Evolutionary conservation across 2,888 invertebrate species (phyloP), one percentile per base, ranked within the genome.

Genomic region (Atherix ibis): DNA sequence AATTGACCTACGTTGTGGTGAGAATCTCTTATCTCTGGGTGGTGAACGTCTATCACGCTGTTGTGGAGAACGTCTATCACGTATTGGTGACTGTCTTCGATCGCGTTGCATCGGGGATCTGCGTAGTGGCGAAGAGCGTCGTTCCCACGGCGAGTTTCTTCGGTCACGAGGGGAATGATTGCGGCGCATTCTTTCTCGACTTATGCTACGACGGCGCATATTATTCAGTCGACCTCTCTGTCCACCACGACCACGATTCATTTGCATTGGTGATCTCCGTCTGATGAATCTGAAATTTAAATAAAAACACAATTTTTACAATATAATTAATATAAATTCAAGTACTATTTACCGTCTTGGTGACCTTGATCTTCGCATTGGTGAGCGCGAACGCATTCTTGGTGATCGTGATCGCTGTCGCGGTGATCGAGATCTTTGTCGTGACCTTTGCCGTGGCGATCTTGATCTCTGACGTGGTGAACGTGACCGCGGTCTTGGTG

Each of bases 101-200:
- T 52, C 52, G 3, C 48, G 44, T 3, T 31, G 12, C 3, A 35
- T 35, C 2, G 40, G 37, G 64, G 64, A 3, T 45, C 48, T 29
- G 65, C 63, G 38, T 66, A 66, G 32, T 63, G 42, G 9, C 66
- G 66, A 17, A 64, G 50, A 29, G 66, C 64, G 17, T 62, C 64
- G 43, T 62, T 67, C 22, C 57, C 64, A 37, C 40, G 45, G 37
- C 4, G 52, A 48, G 31, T 44, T 50, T 1, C 53, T 49, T 3
- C 48, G 44, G 31, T 46, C 45, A 13, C 48, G 46, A 8, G 52
- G 50, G 4, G 56, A 51, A 34, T 41, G 40, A 32, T 42, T 47
- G 3, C 53, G 50, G 4, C 51, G 49, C 32, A 49, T 49, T 17
- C 51, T 45, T 26, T 48, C 47, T 2, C 48, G 40, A 31, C 50